Base-by-base conservation (phyloP, 2,888 invertebrate species). In the Apamea monoglypha region DNA sequence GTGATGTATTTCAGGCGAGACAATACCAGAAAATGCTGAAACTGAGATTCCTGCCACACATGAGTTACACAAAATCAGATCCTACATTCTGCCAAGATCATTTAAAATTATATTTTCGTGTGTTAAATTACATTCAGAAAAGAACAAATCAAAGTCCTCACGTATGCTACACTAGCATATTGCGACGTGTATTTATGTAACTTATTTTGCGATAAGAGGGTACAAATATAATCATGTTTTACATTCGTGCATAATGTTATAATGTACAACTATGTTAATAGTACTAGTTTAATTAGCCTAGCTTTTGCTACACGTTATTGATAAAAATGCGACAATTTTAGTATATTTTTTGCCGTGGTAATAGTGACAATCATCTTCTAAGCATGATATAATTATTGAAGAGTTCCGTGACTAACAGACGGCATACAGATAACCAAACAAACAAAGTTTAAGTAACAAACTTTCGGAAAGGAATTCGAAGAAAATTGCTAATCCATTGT, bases 331-430 rank as follows among this genome's bases (percentile, higher is more conserved):
- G 68, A 76, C 68, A 80, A 63, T 68, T 68, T 82, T 68, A 18
- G 61, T 25, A n/a, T 29, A 10, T 53, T 75, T 80, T 80, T 82
- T 75, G 53, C 3, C 0, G 25, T 25, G 0, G 18, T 61, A 61
- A 61, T 82, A 75, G 53, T 68, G 68, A 68, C 80, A 75, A 68
- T 80, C 61, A 68, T 82, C 67, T 82, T 29, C 36, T 80, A 82
- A 50, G 44, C 32, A 44, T 68, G 21, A 82, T 25, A 81, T 74
- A 50, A 80, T 80, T 80, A 59, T 71, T 16, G 8, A 61, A 81
- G 12, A 82, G 63, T 79, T 70, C 56, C 70, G 44, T 79, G 53
- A 80, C 14, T 12, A 7, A 44, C 50, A 44, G 12, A 44, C 40
- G 16, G 8, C 5, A 12, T 10, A 16, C 12, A 32, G 32, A 2